Evolutionary conservation across 2,113 vertebrate genomes (phyloP), one percentile per base, ranked within the genome.

Genomic region (Thryonomys swinderianus): DNA sequence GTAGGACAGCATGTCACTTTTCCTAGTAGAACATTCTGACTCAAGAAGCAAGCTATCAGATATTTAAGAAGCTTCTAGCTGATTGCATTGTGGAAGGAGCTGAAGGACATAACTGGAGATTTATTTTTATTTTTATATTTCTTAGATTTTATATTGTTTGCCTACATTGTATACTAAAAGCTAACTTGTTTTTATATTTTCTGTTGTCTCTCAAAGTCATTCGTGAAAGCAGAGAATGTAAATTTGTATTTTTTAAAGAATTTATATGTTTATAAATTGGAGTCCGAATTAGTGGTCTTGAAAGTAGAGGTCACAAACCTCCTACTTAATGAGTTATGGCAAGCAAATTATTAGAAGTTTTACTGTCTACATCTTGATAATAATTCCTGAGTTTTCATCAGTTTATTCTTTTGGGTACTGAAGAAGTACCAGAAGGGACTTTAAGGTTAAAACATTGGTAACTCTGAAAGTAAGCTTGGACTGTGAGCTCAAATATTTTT

Each of bases 341-440:
- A 66, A 85, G 67, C 85, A 93, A 76, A 67, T 32, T 90, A 61
- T 82, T 94, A 66, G 69, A 93, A 45, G 74, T 91, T 83, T 80
- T 80, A 61, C 62, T 42, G 0, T 86, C 8, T 79, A 9, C 37
- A 40, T 94, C 23, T 84, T 96, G 40, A n/a, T 87, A 79, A 42
- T 61, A 84, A 18, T 74, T 53, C 42, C 12, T 61, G 59, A 53
- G 20, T 91, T 94, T 92, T 91, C 51, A 42, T 21, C 40, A 79
- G 5, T 73, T 71, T 82, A 34, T 82, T 95, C 45, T 80, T 96
- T 85, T 42, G 30, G 25, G 32, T 64, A 93, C 69, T 27, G n/a
- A 32, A 51, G 85, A n/a, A 57, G 42, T 16, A 86, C 10, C 30
- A 83, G 9, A 76, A 55, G 92, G 40, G 30, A 23, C 71, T 34